These are phyloP conservation scores for Thalassoma bifasciatum DNA, from an alignment of 2,113 vertebrate species.

Conservation along the genomic window DNA sequence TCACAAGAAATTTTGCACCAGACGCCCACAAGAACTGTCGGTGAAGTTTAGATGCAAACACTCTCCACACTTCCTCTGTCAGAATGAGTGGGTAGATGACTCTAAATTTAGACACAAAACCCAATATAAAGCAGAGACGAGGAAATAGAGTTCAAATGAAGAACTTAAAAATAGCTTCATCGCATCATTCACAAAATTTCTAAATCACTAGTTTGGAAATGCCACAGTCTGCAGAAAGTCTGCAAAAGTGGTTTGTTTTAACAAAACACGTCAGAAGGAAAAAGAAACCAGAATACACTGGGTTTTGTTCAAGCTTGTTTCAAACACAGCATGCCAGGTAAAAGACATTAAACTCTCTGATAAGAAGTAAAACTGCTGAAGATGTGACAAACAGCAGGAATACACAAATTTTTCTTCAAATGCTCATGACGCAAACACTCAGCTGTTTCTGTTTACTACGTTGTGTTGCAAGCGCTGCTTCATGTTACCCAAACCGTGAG, in stretches of 20 bases:
- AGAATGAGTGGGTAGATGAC: conserved; percentile 72
- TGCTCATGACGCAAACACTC: too few species aligned
- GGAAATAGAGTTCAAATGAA: not conserved
- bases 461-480: not conserved
- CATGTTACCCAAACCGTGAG: not conserved
- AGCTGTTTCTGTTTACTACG: not conserved
- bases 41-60: conserved; percentile 36
- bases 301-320: not conserved
- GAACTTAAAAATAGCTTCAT: not conserved
- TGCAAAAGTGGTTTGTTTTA: not conserved
- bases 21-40: conserved; percentile 6
- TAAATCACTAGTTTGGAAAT: conserved; percentile 12
- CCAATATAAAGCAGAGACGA: not conserved
- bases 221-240: conserved; percentile 9
- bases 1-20: not conserved
- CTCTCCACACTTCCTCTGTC: conserved; percentile 64
- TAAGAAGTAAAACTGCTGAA: not conserved
- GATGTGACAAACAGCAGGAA: not conserved
- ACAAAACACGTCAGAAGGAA: too few species aligned
- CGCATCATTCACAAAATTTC: not conserved
- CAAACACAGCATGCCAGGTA: not conserved
- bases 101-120: conserved; percentile 68
- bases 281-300: not conserved
- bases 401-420: not conserved
- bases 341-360: too few species aligned